Evolutionary conservation across 1,140 invertebrate species (phyloP).

Genomic region (Drosophila triauraria): DNA sequence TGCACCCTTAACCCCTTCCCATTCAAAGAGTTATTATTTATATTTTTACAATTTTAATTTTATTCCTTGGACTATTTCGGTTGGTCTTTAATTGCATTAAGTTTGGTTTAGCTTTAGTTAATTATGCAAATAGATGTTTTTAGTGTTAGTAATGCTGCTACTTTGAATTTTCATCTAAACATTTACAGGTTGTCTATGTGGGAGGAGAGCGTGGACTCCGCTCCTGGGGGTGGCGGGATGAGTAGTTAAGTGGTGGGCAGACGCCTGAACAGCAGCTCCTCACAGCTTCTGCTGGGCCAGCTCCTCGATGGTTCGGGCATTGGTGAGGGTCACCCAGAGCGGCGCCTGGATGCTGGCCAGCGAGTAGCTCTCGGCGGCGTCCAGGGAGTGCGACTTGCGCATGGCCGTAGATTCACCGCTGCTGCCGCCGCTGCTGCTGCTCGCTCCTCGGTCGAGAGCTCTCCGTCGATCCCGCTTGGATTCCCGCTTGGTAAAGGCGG

Average conservation of each 20-base stretch:
- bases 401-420: slow-evolving; percentile 29
- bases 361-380: slow-evolving; percentile 69
- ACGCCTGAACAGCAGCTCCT: neutral
- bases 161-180: slow-evolving; percentile 47
- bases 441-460: slow-evolving; percentile 11
- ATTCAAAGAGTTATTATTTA: too few relatives aligned
- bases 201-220: slow-evolving; percentile 1
- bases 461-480: slow-evolving; percentile 57
- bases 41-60: slow-evolving; percentile 38
- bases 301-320: slow-evolving; percentile 86
- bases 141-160: slow-evolving; percentile 33
- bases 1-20: too few relatives aligned
- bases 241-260: slow-evolving; percentile 22
- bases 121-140: slow-evolving; percentile 28
- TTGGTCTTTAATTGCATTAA: slow-evolving; percentile 48
- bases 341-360: slow-evolving; percentile 86
- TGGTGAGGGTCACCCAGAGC: slow-evolving; percentile 89
- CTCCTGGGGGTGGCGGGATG: neutral
- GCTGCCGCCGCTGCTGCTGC: slow-evolving; percentile 10
- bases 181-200: slow-evolving; percentile 39
- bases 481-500: slow-evolving; percentile 60
- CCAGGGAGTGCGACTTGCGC: slow-evolving; percentile 75
- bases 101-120: slow-evolving; percentile 19
- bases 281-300: slow-evolving; percentile 74
- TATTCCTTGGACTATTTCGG: slow-evolving; percentile 40